phyloP scores from a whole-genome alignment of 2,888 invertebrate species.

The Panzeria rudis region DNA sequence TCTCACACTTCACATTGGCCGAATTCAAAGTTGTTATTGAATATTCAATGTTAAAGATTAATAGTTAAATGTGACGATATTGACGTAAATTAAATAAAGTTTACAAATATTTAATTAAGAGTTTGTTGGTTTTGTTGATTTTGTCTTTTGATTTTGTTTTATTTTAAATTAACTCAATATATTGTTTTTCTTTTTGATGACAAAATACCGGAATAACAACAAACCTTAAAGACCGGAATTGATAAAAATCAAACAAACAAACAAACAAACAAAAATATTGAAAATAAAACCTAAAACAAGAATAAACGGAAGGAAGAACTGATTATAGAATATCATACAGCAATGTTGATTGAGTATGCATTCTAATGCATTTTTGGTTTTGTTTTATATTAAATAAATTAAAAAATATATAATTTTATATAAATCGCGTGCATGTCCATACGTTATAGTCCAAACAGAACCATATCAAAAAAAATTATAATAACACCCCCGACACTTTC shows the following conservation, averaged over 20 bases:
- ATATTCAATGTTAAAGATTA: slow-evolving; percentile 39
- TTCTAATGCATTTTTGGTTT: background rate
- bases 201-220: slow-evolving; percentile 55
- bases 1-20: background rate
- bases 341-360: background rate
- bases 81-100: slow-evolving; percentile 28
- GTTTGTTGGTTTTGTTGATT: background rate
- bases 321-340: background rate
- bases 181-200: slow-evolving; percentile 8
- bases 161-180: background rate
- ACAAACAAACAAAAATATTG: background rate
- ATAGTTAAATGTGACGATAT: slow-evolving; percentile 20
- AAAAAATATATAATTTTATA: background rate
- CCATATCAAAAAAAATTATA: no score
- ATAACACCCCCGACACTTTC: no score
- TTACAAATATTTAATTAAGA: slow-evolving; percentile 14
- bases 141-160: background rate
- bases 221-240: slow-evolving; percentile 49
- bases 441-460: no score
- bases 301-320: slow-evolving; percentile 14
- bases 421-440: background rate
- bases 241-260: background rate
- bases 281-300: background rate
- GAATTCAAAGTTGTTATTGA: background rate
- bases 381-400: no score